These are phyloP conservation scores for Saguinus imperator DNA, from an alignment of 2,113 vertebrate genomes.

Conservation along the genomic window DNA sequence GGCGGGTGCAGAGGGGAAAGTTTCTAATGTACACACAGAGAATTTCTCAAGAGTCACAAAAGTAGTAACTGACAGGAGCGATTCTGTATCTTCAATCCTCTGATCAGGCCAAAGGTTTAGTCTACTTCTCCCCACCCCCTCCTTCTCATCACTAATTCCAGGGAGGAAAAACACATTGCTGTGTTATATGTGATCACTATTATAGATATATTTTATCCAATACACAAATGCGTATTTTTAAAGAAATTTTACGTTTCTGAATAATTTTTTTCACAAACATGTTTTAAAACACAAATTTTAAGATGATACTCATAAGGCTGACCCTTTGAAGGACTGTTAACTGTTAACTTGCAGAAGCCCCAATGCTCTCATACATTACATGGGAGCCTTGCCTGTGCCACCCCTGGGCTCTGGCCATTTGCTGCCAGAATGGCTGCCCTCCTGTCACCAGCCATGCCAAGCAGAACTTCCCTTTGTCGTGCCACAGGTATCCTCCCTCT, in stretches of 20 bases:
- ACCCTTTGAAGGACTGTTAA: neutral
- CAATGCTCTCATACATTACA: neutral
- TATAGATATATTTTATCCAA: neutral
- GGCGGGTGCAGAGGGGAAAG: fast-evolving
- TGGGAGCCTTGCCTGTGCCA: neutral
- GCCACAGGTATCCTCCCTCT: neutral
- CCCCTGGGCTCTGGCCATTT: neutral
- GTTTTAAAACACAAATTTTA: neutral
- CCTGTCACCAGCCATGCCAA: neutral
- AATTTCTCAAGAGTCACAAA: neutral
- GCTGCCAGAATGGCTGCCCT: neutral
- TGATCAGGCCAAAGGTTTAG: neutral
- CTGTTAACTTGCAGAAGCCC: neutral
- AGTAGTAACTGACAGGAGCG: neutral
- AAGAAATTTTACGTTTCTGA: conserved; percentile 4
- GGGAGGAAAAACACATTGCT: neutral
- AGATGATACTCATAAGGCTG: neutral
- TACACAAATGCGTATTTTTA: neutral
- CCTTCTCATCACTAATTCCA: neutral
- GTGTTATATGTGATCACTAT: neutral
- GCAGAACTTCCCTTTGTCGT: neutral
- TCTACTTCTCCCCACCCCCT: neutral
- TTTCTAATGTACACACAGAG: neutral
- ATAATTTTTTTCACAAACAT: neutral
- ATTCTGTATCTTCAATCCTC: neutral